Conservation (phyloP, 2,888 invertebrate genomes). For the Magallana nippona region DNA sequence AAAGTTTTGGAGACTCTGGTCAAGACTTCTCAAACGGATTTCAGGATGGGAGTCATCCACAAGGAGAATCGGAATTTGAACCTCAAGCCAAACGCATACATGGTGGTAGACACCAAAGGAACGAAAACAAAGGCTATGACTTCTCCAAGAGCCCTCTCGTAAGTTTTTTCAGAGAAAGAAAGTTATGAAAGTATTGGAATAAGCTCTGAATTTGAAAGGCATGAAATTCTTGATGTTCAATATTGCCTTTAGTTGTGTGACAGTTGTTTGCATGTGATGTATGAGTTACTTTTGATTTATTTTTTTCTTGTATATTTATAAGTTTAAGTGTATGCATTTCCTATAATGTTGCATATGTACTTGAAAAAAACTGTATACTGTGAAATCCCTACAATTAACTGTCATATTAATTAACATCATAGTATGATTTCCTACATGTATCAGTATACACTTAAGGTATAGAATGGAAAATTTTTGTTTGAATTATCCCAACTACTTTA, state of each 20-base stretch:
- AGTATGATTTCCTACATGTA: too few species aligned
- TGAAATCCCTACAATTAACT: too few species aligned
- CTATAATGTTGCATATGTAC: too few species aligned
- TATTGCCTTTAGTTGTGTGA: not conserved
- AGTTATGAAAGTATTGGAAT: not conserved
- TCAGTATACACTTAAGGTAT: too few species aligned
- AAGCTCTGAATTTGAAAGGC: not conserved
- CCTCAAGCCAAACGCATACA: conserved; percentile 46
- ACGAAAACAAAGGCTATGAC: conserved; percentile 38
- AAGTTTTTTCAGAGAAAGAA: not conserved
- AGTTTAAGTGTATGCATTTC: not conserved
- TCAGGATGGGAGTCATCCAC: conserved; percentile 44
- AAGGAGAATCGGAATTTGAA: conserved; percentile 49
- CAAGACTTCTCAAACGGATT: conserved; percentile 32
- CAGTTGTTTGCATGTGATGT: conserved; percentile 13
- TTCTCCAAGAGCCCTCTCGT: conserved; percentile 34
- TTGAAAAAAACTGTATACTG: too few species aligned
- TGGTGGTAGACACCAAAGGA: conserved; percentile 38
- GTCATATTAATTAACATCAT: too few species aligned
- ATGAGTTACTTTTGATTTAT: not conserved
- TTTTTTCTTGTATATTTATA: not conserved
- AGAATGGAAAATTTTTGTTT: too few species aligned
- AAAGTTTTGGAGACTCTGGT: conserved; percentile 35
- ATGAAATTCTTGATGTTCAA: not conserved
- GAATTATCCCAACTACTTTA: too few species aligned